Conservation (phyloP, 1,140 invertebrate genomes). For the Caenorhabditis remanei region DNA sequence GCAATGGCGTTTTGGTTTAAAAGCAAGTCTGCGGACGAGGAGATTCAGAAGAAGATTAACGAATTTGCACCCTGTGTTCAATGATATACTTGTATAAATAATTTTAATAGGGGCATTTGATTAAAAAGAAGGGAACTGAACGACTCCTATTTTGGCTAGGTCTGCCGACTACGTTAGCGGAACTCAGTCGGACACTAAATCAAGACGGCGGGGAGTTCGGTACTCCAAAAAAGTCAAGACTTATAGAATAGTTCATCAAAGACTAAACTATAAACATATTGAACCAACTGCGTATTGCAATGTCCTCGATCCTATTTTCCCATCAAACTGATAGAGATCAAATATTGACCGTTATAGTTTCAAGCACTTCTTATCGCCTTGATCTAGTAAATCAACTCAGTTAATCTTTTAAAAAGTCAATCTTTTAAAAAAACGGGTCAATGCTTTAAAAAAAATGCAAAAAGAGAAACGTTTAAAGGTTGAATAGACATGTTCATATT, state of each 20-base stretch:
- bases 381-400: too few relatives aligned
- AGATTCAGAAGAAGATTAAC: constrained; percentile 37
- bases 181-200: too few relatives aligned
- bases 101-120: too few relatives aligned
- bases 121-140: too few relatives aligned
- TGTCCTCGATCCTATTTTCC: not conserved
- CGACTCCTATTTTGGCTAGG: too few relatives aligned
- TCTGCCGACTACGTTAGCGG: too few relatives aligned
- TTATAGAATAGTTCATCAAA: not conserved
- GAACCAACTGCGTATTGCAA: too few relatives aligned
- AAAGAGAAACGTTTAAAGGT: constrained; percentile 22
- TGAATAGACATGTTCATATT: not conserved
- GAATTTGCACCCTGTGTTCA: constrained; percentile 4
- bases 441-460: not conserved
- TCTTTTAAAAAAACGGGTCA: too few relatives aligned
- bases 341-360: constrained; percentile 5
- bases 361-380: not conserved
- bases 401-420: not conserved
- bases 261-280: not conserved
- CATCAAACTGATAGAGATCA: not conserved
- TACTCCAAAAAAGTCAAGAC: too few relatives aligned
- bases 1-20: constrained; percentile 36
- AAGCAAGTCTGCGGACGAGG: not conserved
- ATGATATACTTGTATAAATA: not conserved
- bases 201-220: too few relatives aligned